These are phyloP conservation scores for Lepilemur ruficaudatus DNA, from an alignment of 2,797 vertebrate genomes.

Conservation along the genomic window DNA sequence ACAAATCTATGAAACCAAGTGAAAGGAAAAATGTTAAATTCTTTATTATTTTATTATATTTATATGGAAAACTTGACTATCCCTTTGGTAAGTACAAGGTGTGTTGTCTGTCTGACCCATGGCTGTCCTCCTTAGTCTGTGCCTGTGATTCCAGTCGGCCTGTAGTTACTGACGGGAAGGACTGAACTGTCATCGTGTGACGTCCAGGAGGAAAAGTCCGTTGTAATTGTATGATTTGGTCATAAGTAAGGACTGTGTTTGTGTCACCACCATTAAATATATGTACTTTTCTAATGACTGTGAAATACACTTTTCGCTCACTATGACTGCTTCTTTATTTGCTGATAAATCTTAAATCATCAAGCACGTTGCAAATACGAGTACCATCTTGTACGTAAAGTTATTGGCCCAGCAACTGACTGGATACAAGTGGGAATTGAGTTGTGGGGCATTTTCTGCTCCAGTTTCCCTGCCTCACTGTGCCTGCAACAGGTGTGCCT, in stretches of 20 bases:
- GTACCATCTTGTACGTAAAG: background rate
- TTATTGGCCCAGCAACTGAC: background rate
- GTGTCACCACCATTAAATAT: constrained; percentile 76
- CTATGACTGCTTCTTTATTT: constrained; percentile 12
- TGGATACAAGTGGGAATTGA: background rate
- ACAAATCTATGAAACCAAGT: constrained; percentile 75
- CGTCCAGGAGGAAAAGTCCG: background rate
- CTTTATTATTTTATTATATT: constrained; percentile 79
- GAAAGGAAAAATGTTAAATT: constrained; percentile 72
- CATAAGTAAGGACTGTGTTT: constrained; percentile 66
- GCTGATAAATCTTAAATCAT: background rate
- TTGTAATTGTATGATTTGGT: constrained; percentile 21
- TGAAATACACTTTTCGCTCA: constrained; percentile 79
- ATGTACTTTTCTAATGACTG: constrained; percentile 81
- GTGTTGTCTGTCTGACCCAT: constrained; percentile 59
- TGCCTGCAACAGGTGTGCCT: background rate
- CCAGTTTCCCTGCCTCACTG: background rate
- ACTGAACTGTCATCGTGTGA: background rate
- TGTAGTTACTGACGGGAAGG: constrained; percentile 48
- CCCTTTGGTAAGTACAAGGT: constrained; percentile 62
- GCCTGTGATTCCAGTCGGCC: constrained; percentile 37
- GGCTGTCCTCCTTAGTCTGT: constrained; percentile 66
- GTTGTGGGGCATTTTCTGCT: background rate
- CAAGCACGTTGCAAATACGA: background rate
- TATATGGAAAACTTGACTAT: constrained; percentile 74